phyloP scores from a whole-genome alignment of 30 jellyfish, hydroid and myxozoan species.

The Aurelia coerulea region DNA sequence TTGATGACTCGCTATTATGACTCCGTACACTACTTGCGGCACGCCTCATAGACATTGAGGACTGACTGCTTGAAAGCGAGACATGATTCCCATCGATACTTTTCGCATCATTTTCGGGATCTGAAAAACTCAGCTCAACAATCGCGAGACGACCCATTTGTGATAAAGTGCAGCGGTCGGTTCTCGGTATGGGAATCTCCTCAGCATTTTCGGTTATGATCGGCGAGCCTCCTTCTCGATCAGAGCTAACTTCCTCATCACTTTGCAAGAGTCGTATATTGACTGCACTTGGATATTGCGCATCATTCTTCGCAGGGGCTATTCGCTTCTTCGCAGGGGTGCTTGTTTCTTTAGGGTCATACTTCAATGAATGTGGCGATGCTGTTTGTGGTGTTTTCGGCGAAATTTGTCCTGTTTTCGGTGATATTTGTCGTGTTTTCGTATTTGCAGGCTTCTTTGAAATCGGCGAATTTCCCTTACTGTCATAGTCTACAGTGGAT shows the following conservation, averaged over 20 bases:
- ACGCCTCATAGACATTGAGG: conserved; percentile 48
- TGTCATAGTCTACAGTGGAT: conserved; percentile 25
- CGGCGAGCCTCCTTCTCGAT: conserved; percentile 60
- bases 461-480: conserved; percentile 3
- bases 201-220: conserved; percentile 36
- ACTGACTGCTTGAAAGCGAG: conserved; percentile 10
- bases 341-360: background rate
- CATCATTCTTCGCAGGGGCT: conserved; percentile 1
- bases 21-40: conserved; percentile 48
- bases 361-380: background rate
- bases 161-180: conserved; percentile 62
- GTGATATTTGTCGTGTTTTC: background rate
- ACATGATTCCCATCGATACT: conserved; percentile 27
- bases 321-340: conserved; percentile 11
- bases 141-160: conserved; percentile 81
- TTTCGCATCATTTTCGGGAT: conserved; percentile 68
- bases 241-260: conserved; percentile 67
- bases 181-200: conserved; percentile 38
- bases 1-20: background rate
- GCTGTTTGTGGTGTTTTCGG: conserved; percentile 9
- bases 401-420: conserved; percentile 22
- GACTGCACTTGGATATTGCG: conserved; percentile 21
- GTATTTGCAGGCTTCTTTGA: background rate
- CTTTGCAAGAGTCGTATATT: conserved; percentile 60
- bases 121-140: conserved; percentile 78